Evolutionary conservation across 2,113 vertebrate genomes (phyloP).

Genomic region (Caranx ignobilis): DNA sequence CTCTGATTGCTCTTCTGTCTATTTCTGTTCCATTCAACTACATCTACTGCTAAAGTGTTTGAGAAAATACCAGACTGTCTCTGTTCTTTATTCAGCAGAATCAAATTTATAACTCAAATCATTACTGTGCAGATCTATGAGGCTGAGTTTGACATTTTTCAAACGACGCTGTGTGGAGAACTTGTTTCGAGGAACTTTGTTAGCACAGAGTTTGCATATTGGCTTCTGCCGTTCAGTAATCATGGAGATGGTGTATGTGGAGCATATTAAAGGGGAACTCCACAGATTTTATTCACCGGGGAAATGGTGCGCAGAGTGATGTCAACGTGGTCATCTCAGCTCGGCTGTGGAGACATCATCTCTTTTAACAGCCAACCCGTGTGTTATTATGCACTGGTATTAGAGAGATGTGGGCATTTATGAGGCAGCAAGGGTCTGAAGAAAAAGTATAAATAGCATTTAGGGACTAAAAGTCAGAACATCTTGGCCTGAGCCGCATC

Average conservation of each 20-base stretch:
- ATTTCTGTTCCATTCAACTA: conserved; percentile 1
- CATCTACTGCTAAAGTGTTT: neutral
- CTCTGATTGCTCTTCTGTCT: conserved; percentile 21
- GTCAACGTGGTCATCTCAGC: neutral
- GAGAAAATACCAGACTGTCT: conserved; percentile 15
- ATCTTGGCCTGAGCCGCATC: conserved; percentile 8
- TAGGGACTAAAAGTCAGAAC: conserved; percentile 29
- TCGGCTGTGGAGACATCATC: neutral
- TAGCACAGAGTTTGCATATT: conserved; percentile 4
- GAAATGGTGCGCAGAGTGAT: neutral
- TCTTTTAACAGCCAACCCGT: neutral
- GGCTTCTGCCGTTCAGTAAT: conserved; percentile 2
- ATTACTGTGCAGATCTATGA: conserved; percentile 10
- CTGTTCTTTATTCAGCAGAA: conserved; percentile 32
- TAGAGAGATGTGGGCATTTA: conserved; percentile 24
- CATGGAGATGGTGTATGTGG: neutral
- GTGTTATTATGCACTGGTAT: neutral
- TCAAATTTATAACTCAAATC: conserved; percentile 29
- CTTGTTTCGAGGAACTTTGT: conserved; percentile 15
- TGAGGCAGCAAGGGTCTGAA: conserved; percentile 1
- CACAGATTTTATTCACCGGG: conserved; percentile 1
- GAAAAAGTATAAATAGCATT: conserved; percentile 40
- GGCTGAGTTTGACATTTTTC: conserved; percentile 7
- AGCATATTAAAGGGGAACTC: conserved; percentile 9
- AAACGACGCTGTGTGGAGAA: conserved; percentile 14